Percentiles rank a stretch among this genome's conserved stretches.
These are phyloP conservation scores for Takifugu bimaculatus DNA, from an alignment of 2,113 vertebrate species.

Conservation along the genomic window DNA sequence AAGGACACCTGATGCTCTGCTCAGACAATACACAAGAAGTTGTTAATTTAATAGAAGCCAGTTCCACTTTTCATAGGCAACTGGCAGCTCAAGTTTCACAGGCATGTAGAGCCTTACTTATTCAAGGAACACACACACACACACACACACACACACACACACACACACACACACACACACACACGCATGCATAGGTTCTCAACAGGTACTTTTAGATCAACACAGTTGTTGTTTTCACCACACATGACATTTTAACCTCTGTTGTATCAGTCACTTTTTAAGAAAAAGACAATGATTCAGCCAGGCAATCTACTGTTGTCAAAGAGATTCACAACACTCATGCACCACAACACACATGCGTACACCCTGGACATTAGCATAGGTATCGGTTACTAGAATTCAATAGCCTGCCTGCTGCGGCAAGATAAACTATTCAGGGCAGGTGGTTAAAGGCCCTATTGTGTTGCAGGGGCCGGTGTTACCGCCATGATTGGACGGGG, in stretches of 20 bases:
- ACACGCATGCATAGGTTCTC: background rate
- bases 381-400: slow-evolving; percentile 77
- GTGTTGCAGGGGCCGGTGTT: slow-evolving; percentile 67
- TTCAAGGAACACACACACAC: slow-evolving; percentile 17
- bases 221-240: slow-evolving; percentile 29
- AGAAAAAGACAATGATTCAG: slow-evolving; percentile 48
- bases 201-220: slow-evolving; percentile 11
- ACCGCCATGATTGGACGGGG: slow-evolving; percentile 64
- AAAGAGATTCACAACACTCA: slow-evolving; percentile 27
- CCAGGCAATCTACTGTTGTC: slow-evolving; percentile 33
- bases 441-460: slow-evolving; percentile 77
- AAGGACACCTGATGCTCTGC: slow-evolving; percentile 54
- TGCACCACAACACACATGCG: slow-evolving; percentile 26
- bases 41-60: slow-evolving; percentile 53
- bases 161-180: background rate
- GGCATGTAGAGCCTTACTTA: slow-evolving; percentile 17
- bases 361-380: slow-evolving; percentile 56
- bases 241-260: slow-evolving; percentile 52
- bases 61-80: slow-evolving; percentile 39
- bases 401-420: slow-evolving; percentile 75
- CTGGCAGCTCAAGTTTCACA: slow-evolving; percentile 53
- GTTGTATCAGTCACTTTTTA: slow-evolving; percentile 49
- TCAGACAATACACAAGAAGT: slow-evolving; percentile 51
- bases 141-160: too few species aligned
- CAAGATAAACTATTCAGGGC: slow-evolving; percentile 77